Conservation (phyloP, 37 sponge, comb jelly and placozoan species). For the Chondrosia reniformis region DNA sequence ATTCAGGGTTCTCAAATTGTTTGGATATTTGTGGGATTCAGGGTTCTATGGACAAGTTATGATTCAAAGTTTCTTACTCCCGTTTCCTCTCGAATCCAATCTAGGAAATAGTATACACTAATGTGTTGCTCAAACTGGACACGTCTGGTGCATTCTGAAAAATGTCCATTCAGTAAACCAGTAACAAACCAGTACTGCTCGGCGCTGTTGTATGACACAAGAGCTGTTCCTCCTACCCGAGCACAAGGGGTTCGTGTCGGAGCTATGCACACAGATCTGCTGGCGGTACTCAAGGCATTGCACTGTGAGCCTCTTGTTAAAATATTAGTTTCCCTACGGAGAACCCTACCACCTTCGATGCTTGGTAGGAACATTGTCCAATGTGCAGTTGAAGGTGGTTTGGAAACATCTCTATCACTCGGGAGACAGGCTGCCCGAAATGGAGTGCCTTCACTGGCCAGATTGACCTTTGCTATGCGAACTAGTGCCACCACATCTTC, state of each 20-base stretch:
- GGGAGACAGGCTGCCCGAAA: neutral
- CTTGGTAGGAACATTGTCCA: neutral
- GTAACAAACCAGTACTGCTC: neutral
- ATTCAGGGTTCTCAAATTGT: too few species aligned
- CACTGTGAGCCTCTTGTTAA: neutral
- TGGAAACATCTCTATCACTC: neutral
- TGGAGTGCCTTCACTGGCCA: neutral
- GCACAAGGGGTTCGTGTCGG: slow-evolving; percentile 3
- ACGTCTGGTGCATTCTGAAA: neutral
- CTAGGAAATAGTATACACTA: neutral
- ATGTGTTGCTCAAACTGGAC: slow-evolving; percentile 3
- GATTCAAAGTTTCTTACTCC: neutral
- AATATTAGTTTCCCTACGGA: neutral
- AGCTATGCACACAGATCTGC: neutral
- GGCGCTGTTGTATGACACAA: neutral
- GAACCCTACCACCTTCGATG: neutral
- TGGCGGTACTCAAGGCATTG: neutral
- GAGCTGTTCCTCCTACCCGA: slow-evolving; percentile 2
- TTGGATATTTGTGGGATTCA: too few species aligned
- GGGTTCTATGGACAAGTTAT: too few species aligned
- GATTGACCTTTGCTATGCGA: neutral
- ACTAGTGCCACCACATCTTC: slow-evolving; percentile 10
- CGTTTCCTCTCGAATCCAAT: slow-evolving; percentile 4
- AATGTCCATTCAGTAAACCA: slow-evolving; percentile 9
- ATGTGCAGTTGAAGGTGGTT: neutral